A percentile compares a stretch with the other conserved stretches of the same genome.
Evolutionary conservation across 2,888 invertebrate genomes (phyloP).

Genomic region (Chromoteleia sp.): DNA sequence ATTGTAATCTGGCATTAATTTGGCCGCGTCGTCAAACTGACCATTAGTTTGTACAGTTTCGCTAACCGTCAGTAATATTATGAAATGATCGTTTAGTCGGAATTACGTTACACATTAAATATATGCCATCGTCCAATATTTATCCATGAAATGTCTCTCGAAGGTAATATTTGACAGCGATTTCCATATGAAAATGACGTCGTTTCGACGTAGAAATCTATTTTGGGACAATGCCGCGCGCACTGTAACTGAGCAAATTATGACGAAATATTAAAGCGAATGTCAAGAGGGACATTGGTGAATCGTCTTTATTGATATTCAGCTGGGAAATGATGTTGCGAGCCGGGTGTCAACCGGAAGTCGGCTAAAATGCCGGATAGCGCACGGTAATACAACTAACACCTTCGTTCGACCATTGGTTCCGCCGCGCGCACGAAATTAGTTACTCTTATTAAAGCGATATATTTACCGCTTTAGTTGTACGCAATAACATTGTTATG

Average conservation of each 20-base stretch:
- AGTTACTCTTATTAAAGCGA: conserved; percentile 71
- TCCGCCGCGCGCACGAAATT: conserved; percentile 66
- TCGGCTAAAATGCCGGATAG: conserved; percentile 34
- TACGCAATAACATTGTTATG: conserved; percentile 73
- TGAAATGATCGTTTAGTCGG: conserved; percentile 9
- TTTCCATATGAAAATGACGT: conserved; percentile 54
- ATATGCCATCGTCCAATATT: conserved; percentile 11
- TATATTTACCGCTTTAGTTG: conserved; percentile 59
- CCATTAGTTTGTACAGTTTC: conserved; percentile 9
- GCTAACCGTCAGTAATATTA: conserved; percentile 5
- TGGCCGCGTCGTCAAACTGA: conserved; percentile 11
- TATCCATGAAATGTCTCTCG: conserved; percentile 32
- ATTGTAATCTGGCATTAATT: conserved; percentile 24
- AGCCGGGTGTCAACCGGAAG: conserved; percentile 45
- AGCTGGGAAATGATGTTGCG: conserved; percentile 48
- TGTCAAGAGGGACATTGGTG: conserved; percentile 49
- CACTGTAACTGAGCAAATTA: conserved; percentile 50
- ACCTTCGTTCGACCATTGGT: conserved; percentile 20
- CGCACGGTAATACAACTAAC: not conserved
- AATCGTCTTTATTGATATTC: conserved; percentile 66
- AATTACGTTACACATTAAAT: conserved; percentile 25
- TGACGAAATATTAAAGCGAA: conserved; percentile 65
- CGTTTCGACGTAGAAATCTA: conserved; percentile 31
- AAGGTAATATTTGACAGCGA: conserved; percentile 40
- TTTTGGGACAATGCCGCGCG: conserved; percentile 43